Base-by-base conservation (phyloP, 1,140 invertebrate genomes). In the Leptinotarsa lineolata region DNA sequence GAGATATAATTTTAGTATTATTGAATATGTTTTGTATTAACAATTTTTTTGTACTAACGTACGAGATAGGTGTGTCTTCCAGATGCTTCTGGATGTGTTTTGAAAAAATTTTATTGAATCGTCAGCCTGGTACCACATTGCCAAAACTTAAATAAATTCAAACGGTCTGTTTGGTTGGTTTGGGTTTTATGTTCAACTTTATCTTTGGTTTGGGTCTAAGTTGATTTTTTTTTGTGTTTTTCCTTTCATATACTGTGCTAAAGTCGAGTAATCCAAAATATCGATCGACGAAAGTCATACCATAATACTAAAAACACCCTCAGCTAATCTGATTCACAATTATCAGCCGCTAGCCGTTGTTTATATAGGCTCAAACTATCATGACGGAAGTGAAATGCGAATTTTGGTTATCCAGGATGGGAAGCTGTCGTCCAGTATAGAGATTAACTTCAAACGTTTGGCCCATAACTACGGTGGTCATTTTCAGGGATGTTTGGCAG, bases 111-210 rank as follows among this genome's bases (percentile, higher is more conserved):
- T 68, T 72, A 64, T 70, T 72, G 74, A 61, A 61, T 71, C 69
- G 30, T 63, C 78, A 78, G 77, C 78, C 78, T 79, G 78, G 78
- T 78, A 73, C 72, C 78, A 79, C 78, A 78, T 79, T 79, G 78
- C 78, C 75, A 68, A 54, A 54, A 65, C 21, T 16, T 54, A 6
- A 18, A 54, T 65, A 16, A 2, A 22, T 65, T 20, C 30, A 65
- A 20, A 45, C 30, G 65, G 24, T 18, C 30, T 67, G 65, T 45
- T 70, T 60, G 22, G 54, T 8, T 44, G 72, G 39, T 30, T 59
- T 74, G 30, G 30, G 30, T 44, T n/a, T 45, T 60, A 18, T 61
- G n/a, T 63, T 63, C 16, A 30, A 24, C 16, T 21, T 39, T 58
- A 22, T 45, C 54, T 24, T 64, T 66, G 64, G n/a, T 18, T 20